Conservation (phyloP, 2,113 vertebrate genomes). For the Felis chaus region DNA sequence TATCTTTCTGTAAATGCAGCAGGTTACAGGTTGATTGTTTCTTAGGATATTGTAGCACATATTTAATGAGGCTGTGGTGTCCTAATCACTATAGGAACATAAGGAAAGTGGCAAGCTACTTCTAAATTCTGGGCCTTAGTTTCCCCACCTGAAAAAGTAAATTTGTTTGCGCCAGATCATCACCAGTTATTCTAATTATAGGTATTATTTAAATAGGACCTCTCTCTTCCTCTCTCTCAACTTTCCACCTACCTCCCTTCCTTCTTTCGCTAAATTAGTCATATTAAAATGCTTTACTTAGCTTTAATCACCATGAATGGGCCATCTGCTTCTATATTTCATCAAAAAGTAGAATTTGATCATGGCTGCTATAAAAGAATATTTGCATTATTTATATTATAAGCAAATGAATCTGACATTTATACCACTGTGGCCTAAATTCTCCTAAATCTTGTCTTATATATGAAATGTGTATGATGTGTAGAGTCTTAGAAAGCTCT, state of each 20-base stretch:
- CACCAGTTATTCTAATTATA: not conserved
- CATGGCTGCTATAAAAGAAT: not conserved
- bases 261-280: slow-evolving; percentile 17
- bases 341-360: slow-evolving; percentile 61
- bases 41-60: not conserved
- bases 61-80: not conserved
- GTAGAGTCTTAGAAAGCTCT: slow-evolving; percentile 65
- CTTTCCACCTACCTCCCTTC: not conserved
- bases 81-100: not conserved
- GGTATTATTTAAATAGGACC: not conserved
- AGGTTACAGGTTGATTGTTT: not conserved
- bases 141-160: not conserved
- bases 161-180: not conserved
- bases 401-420: slow-evolving; percentile 71
- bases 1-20: not conserved
- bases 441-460: slow-evolving; percentile 64
- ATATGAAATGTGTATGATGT: slow-evolving; percentile 59
- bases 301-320: slow-evolving; percentile 40
- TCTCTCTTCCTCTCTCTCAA: not conserved
- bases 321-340: slow-evolving; percentile 33
- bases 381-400: slow-evolving; percentile 65
- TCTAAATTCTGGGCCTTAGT: not conserved
- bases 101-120: not conserved
- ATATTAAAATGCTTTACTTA: slow-evolving; percentile 54
- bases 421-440: slow-evolving; percentile 72